Evolutionary conservation across 2,888 invertebrate species (phyloP), one percentile per base, ranked within the genome.

Genomic region (Lottia scabra): DNA sequence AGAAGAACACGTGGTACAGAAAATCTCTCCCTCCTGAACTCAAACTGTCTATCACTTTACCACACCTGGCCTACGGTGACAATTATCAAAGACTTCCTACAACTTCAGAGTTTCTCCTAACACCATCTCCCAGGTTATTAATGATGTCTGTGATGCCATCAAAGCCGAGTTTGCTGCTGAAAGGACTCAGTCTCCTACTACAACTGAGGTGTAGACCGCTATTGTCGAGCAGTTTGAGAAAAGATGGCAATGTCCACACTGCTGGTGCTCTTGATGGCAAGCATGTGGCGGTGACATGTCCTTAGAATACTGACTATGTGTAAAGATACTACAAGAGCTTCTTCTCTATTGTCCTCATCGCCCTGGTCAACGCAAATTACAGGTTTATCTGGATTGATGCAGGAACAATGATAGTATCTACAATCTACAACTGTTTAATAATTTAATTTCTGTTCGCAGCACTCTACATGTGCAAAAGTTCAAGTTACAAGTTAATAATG

Each of bases 131-230:
- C 26, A 78, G 19, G 63, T 74, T 5, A 73, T 81, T 13, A 62
- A 70, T 65, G 80, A 79, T 67, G 80, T 76, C 43, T 80, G 79
- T 65, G 63, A 73, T 26, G 76, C 76, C 65, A 76, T 76, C 38
- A 66, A 75, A 30, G 72, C 69, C 16, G 77, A 78, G 68, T 78
- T 75, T 70, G 16, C 65, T 46, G 46, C 46, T 48, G 77, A 76
- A 62, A 65, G 70, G 64, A 67, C 78, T 46, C 23, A 13, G 16
- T 73, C 63, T 67, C 80, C 75, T 63, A 73, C 69, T 16, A 74
- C 63, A 19, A 68, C 71, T 46, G 70, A 72, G n/a, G 74, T 45
- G n/a, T 77, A 72, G 77, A 56, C 64, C 13, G 65, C 62, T 19
- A 65, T 70, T 15, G 74, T 74, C 65, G 68, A 72, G 38, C 38